These are phyloP conservation scores for Andrena marginata DNA, from an alignment of 2,888 invertebrate species.

Conservation along the genomic window DNA sequence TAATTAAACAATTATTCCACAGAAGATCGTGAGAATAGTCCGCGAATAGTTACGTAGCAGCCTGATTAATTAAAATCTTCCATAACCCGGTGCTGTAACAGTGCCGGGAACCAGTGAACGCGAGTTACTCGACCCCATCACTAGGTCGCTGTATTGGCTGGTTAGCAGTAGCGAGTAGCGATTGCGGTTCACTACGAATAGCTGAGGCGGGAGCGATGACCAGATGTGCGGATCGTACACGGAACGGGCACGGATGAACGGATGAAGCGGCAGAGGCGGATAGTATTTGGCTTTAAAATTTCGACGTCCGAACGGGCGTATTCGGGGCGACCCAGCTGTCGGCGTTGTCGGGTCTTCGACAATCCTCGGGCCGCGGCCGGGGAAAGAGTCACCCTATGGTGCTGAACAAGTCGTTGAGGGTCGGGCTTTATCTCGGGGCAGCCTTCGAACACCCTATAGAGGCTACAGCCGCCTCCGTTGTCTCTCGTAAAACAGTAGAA, in stretches of 20 bases:
- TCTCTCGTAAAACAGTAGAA: slow-evolving; percentile 56
- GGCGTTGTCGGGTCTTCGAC: slow-evolving; percentile 42
- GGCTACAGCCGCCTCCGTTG: slow-evolving; percentile 41
- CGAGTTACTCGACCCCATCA: slow-evolving; percentile 46
- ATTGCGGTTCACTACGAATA: slow-evolving; percentile 73
- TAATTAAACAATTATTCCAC: too few relatives aligned
- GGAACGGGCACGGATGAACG: slow-evolving; percentile 59
- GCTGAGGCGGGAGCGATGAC: slow-evolving; percentile 77
- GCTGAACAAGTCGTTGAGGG: slow-evolving; percentile 50
- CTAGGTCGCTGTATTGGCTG: slow-evolving; percentile 59
- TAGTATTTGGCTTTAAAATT: slow-evolving; percentile 69
- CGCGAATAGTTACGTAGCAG: too few relatives aligned
- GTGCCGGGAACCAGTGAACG: background rate
- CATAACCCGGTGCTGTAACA: too few relatives aligned
- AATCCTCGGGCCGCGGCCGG: slow-evolving; percentile 22
- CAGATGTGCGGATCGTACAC: slow-evolving; percentile 75
- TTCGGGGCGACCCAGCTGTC: slow-evolving; percentile 65
- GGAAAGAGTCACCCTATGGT: slow-evolving; percentile 48
- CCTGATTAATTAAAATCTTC: too few relatives aligned
- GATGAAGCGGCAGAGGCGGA: slow-evolving; percentile 61
- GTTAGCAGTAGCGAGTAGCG: slow-evolving; percentile 65
- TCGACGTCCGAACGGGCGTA: slow-evolving; percentile 40
- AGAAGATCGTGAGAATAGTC: too few relatives aligned
- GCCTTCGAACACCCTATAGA: slow-evolving; percentile 51
- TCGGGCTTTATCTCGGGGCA: slow-evolving; percentile 56